Evolutionary conservation across 2,888 invertebrate genomes (phyloP).

Genomic region (Notocelia uddmanniana): DNA sequence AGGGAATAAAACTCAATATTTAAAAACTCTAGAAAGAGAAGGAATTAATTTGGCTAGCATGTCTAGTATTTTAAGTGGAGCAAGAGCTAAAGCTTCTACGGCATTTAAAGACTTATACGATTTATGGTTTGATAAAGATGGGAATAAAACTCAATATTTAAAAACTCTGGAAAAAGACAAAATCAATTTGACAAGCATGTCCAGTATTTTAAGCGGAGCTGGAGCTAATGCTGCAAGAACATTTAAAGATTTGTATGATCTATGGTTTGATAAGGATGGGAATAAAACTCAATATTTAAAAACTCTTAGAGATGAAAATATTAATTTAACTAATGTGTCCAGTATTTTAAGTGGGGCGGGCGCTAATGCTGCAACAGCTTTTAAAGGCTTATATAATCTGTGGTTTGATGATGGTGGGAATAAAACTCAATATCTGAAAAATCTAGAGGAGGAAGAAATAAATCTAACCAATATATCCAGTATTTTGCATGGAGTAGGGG

Average conservation of each 20-base stretch:
- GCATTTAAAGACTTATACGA: conserved; percentile 54
- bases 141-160: conserved; percentile 52
- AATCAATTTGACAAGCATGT: conserved; percentile 40
- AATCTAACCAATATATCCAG: conserved; percentile 53
- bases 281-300: conserved; percentile 50
- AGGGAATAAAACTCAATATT: conserved; percentile 58
- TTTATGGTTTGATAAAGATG: conserved; percentile 58
- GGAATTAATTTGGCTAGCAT: conserved; percentile 47
- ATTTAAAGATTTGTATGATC: conserved; percentile 15
- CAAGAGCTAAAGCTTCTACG: conserved; percentile 49
- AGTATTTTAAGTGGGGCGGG: conserved; percentile 56
- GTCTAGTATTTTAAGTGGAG: conserved; percentile 52
- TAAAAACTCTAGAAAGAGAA: conserved; percentile 51
- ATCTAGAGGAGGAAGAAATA: conserved; percentile 47
- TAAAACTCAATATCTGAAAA: too few species aligned
- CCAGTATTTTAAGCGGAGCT: background rate
- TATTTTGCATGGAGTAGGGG: conserved; percentile 56
- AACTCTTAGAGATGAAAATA: conserved; percentile 47
- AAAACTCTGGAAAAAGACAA: conserved; percentile 48
- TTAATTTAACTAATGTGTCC: conserved; percentile 54
- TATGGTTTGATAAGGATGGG: conserved; percentile 41
- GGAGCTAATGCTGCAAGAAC: background rate
- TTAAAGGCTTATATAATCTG: conserved; percentile 51
- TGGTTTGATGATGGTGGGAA: conserved; percentile 55
- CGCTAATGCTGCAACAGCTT: conserved; percentile 47